A percentile compares a stretch with the other conserved stretches of the same genome.
Evolutionary conservation across 2,113 vertebrate genomes (phyloP).

Genomic region (Aphelocoma coerulescens): DNA sequence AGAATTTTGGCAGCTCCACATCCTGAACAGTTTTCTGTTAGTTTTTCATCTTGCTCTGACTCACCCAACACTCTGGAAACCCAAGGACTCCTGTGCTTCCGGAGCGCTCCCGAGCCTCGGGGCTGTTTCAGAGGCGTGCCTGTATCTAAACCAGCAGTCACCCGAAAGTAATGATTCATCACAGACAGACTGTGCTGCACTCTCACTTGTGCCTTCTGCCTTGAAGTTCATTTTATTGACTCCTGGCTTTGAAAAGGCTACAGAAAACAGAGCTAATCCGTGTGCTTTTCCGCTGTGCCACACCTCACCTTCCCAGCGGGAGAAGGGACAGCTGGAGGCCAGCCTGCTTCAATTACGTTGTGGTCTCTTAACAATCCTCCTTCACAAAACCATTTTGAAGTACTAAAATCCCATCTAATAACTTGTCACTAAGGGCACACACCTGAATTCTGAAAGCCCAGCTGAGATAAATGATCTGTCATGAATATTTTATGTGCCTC

Average conservation of each 20-base stretch:
- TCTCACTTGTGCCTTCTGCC: background rate
- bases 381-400: constrained; percentile 9
- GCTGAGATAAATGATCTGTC: background rate
- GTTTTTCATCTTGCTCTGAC: background rate
- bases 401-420: background rate
- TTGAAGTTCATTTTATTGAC: background rate
- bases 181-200: background rate
- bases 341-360: background rate
- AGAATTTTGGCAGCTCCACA: background rate
- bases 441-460: background rate
- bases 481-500: background rate
- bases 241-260: background rate
- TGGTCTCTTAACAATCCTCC: constrained; percentile 13
- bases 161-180: background rate
- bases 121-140: background rate
- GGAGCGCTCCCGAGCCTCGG: background rate
- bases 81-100: background rate
- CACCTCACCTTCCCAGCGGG: background rate
- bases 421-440: constrained; percentile 25
- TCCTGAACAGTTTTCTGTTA: background rate
- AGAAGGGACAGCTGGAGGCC: constrained; percentile 6
- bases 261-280: background rate
- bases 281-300: background rate
- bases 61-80: background rate
- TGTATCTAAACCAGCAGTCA: background rate